Percentiles rank a stretch among this genome's conserved stretches.
Conservation (phyloP, 2,113 vertebrate species). For the Oreochromis spilurus region DNA sequence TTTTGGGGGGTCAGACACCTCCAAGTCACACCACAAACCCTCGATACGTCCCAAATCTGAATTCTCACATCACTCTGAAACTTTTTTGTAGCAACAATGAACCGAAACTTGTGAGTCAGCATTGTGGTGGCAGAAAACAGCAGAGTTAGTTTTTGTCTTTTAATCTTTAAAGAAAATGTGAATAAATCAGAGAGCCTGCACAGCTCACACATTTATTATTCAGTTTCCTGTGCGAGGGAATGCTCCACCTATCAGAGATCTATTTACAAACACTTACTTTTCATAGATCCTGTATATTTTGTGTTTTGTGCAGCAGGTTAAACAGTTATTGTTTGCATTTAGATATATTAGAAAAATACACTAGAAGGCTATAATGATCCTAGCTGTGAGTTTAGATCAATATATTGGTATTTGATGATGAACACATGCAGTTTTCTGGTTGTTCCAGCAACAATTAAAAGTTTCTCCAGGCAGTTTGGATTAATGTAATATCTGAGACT, state of each 20-base stretch:
- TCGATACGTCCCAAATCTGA: not conserved
- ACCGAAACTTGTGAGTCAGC: not conserved
- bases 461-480: not conserved
- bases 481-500: not conserved
- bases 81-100: not conserved
- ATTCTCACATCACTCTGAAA: not conserved
- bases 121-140: not conserved
- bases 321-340: not conserved
- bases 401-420: not conserved
- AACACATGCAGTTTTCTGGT: not conserved
- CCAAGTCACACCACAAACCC: not conserved
- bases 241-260: not conserved
- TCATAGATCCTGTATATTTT: not conserved
- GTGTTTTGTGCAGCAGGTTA: not conserved
- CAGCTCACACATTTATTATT: not conserved
- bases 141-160: not conserved
- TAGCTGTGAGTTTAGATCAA: not conserved
- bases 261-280: not conserved
- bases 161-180: not conserved
- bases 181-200: not conserved
- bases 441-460: not conserved
- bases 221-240: not conserved
- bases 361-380: not conserved
- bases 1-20: not conserved
- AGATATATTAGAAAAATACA: not conserved